phyloP scores from a whole-genome alignment of 2,797 vertebrate genomes.

The Arctocebus calabarensis region DNA sequence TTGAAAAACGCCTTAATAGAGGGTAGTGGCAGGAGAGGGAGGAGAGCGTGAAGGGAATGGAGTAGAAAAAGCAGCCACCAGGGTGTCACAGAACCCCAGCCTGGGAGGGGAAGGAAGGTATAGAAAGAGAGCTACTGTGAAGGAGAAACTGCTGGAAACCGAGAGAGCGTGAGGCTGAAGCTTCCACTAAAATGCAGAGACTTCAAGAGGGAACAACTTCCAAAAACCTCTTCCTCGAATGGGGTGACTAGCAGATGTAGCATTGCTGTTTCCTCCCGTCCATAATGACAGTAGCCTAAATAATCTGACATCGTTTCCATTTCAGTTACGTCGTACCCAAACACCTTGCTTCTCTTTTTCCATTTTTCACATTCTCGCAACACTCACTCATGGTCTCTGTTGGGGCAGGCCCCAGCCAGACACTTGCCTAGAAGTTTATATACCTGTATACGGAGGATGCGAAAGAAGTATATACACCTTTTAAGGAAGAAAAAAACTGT shows the following conservation, averaged over 20 bases:
- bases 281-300: not conserved
- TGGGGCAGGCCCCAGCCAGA: no score
- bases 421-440: not conserved
- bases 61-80: not conserved
- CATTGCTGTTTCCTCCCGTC: not conserved
- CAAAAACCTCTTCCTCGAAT: not conserved
- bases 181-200: not conserved
- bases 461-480: no score
- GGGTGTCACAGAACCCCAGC: not conserved
- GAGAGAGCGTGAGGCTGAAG: not conserved
- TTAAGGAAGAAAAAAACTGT: no score
- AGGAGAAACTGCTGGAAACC: not conserved
- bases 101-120: not conserved
- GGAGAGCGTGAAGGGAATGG: not conserved
- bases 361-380: not conserved
- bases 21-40: not conserved
- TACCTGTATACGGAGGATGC: not conserved
- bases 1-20: not conserved
- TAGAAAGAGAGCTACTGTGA: not conserved
- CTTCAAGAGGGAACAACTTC: not conserved
- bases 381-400: not conserved
- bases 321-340: not conserved
- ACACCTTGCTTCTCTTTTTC: not conserved
- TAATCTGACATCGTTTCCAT: not conserved
- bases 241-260: not conserved